Percentiles rank a stretch among this genome's conserved stretches.
Conservation (phyloP, 1,140 invertebrate species). For the Drosophila santomea region DNA sequence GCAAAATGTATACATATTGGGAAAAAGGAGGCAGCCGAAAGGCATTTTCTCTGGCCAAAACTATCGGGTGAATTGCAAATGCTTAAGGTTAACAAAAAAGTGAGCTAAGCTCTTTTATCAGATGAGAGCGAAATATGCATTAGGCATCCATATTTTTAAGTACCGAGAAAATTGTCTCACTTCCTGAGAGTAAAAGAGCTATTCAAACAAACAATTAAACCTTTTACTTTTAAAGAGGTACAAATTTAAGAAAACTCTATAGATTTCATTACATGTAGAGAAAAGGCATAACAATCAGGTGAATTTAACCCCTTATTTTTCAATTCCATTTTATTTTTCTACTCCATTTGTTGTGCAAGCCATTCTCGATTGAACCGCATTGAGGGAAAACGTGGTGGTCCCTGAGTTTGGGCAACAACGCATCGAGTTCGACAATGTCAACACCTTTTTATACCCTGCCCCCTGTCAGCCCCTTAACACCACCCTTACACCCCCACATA, state of each 20-base stretch:
- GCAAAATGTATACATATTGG: background rate
- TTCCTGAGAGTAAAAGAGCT: background rate
- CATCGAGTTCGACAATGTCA: conserved; percentile 43
- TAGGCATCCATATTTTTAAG: no score
- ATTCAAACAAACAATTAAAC: background rate
- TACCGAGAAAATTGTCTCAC: no score
- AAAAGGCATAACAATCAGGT: conserved; percentile 22
- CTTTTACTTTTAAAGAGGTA: no score
- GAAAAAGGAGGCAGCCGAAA: conserved; percentile 3
- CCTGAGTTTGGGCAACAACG: conserved; percentile 16
- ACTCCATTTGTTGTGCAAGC: conserved; percentile 54
- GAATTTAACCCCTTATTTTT: conserved; percentile 33
- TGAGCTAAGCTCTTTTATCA: conserved; percentile 10
- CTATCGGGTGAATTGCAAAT: conserved; percentile 20
- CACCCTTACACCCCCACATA: background rate
- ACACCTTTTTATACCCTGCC: background rate
- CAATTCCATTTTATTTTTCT: conserved; percentile 59
- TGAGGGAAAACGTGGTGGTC: background rate
- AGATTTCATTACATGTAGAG: background rate
- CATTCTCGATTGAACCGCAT: conserved; percentile 26
- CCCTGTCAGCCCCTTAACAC: background rate
- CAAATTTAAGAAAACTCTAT: no score
- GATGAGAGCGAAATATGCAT: conserved; percentile 4
- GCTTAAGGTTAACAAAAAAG: conserved; percentile 4
- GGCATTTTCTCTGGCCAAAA: conserved; percentile 27